Percentiles rank a stretch among this genome's conserved stretches.
Conservation (phyloP, 2,113 vertebrate genomes). For the Nibea albiflora region DNA sequence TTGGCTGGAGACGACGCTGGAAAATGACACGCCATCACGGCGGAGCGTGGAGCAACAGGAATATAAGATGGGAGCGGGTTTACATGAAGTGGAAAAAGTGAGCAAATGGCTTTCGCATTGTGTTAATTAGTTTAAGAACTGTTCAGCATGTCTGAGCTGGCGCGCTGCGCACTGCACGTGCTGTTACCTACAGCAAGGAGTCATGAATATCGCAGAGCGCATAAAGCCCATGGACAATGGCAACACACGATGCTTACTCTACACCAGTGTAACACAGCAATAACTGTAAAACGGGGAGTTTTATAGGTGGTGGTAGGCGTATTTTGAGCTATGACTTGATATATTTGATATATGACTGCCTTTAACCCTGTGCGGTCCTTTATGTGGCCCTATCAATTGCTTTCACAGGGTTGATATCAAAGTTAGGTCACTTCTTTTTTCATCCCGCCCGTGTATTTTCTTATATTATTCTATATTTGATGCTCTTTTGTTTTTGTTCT, state of each 20-base stretch:
- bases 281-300: neutral
- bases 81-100: slow-evolving; percentile 46
- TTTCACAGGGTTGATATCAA: no score
- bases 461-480: no score
- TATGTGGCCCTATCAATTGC: no score
- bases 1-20: slow-evolving; percentile 39
- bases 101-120: slow-evolving; percentile 23
- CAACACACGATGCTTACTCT: neutral
- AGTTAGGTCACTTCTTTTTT: no score
- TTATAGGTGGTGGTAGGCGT: neutral
- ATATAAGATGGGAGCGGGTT: slow-evolving; percentile 22
- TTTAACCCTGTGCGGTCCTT: no score
- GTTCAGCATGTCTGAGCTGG: slow-evolving; percentile 14
- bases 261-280: neutral
- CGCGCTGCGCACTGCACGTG: neutral
- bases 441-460: no score
- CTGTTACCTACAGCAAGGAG: slow-evolving; percentile 7
- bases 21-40: slow-evolving; percentile 38
- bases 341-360: no score
- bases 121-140: slow-evolving; percentile 29
- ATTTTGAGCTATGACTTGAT: no score
- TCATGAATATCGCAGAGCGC: slow-evolving; percentile 4
- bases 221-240: neutral
- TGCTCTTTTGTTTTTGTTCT: no score
- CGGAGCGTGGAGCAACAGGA: slow-evolving; percentile 9